These are phyloP conservation scores for Cephus pygmeus DNA, from an alignment of 2,888 invertebrate species.

Conservation along the genomic window DNA sequence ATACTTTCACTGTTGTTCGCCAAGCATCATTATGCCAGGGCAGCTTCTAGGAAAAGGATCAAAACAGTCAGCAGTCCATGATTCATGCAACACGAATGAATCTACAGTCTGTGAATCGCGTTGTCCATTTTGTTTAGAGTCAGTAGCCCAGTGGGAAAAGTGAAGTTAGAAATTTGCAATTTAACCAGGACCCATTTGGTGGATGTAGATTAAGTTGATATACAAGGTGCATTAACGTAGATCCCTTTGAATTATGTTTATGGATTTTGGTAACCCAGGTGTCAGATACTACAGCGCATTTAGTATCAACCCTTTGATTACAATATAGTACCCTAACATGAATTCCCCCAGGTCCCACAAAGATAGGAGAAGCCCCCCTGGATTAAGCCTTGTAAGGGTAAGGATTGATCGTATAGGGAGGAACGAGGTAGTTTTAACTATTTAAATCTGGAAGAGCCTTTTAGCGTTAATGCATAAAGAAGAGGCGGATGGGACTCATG, in stretches of 20 bases:
- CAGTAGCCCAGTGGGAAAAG: neutral
- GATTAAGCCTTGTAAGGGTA: conserved; percentile 15
- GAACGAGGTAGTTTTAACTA: neutral
- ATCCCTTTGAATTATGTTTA: neutral
- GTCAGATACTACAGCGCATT: conserved; percentile 28
- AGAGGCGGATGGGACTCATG: neutral
- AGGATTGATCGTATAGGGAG: conserved; percentile 14
- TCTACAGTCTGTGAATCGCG: neutral
- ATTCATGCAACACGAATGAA: neutral
- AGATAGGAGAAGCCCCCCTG: neutral
- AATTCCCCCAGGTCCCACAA: neutral
- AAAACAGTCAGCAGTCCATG: neutral
- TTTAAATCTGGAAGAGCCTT: neutral
- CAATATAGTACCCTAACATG: conserved; percentile 25
- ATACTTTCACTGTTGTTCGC: neutral
- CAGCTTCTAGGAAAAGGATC: neutral
- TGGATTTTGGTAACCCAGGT: conserved; percentile 22
- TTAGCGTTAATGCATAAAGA: neutral
- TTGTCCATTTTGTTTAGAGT: neutral
- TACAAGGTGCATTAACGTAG: neutral
- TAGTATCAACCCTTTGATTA: conserved; percentile 32
- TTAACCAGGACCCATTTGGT: neutral
- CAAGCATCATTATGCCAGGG: neutral
- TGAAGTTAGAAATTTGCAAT: neutral
- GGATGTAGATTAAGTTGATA: neutral